Evolutionary conservation across 2,888 invertebrate genomes (phyloP).

Genomic region (Drosophila buzzatii): DNA sequence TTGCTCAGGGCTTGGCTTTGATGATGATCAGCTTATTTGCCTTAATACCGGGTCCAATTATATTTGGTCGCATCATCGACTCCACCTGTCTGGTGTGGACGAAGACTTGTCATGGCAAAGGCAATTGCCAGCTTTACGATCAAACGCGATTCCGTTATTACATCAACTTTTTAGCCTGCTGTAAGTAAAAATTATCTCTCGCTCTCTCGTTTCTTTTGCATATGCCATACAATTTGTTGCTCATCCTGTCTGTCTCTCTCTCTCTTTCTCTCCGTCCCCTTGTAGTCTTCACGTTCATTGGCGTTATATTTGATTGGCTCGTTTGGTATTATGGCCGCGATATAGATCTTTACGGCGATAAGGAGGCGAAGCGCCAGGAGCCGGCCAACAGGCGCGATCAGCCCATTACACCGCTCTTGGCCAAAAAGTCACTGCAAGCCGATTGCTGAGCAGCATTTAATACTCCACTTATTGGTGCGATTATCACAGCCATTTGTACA

Average conservation of each 20-base stretch:
- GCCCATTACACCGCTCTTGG: slow-evolving; percentile 80
- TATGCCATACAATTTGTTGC: slow-evolving; percentile 33
- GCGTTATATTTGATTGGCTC: slow-evolving; percentile 87
- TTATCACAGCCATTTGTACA: slow-evolving; percentile 60
- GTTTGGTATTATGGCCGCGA: slow-evolving; percentile 88
- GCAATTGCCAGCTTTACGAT: slow-evolving; percentile 90
- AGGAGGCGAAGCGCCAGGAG: slow-evolving; percentile 73
- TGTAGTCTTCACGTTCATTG: slow-evolving; percentile 87
- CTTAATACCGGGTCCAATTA: slow-evolving; percentile 89
- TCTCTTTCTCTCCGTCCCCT: neutral
- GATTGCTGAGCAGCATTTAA: slow-evolving; percentile 34
- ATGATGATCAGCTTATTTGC: slow-evolving; percentile 88
- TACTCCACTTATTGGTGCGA: slow-evolving; percentile 9
- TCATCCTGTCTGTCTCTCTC: neutral
- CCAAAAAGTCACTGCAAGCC: slow-evolving; percentile 41
- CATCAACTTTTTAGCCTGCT: slow-evolving; percentile 87
- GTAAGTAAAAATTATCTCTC: slow-evolving; percentile 81
- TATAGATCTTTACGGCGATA: slow-evolving; percentile 87
- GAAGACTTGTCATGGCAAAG: slow-evolving; percentile 87
- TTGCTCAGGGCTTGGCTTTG: slow-evolving; percentile 88
- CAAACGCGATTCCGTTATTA: slow-evolving; percentile 87
- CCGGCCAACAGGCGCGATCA: slow-evolving; percentile 65
- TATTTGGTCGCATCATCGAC: slow-evolving; percentile 88
- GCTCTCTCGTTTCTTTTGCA: neutral
- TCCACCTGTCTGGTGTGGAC: slow-evolving; percentile 90